Conservation (phyloP, 2,113 vertebrate species). For the Sitta europaea region DNA sequence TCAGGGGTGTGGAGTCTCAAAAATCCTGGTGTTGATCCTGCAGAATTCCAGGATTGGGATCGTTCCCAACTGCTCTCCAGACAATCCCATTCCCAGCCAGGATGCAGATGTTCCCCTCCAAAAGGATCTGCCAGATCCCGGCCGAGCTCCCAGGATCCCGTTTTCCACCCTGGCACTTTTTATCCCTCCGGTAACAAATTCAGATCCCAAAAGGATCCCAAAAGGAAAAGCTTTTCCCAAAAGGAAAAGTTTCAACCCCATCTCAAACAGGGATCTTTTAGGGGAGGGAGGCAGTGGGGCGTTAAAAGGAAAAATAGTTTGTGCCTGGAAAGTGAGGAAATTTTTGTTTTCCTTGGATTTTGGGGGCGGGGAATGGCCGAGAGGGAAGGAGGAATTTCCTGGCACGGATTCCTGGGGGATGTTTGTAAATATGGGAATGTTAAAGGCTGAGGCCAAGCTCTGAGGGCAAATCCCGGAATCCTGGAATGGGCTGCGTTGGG, state of each 20-base stretch:
- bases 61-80: neutral
- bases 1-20: neutral
- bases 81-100: rapidly evolving
- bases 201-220: neutral
- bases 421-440: rapidly evolving
- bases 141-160: neutral
- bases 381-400: neutral
- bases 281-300: neutral
- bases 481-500: neutral
- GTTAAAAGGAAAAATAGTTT: neutral
- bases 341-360: neutral
- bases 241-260: neutral
- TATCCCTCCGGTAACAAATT: rapidly evolving
- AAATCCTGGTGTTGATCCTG: rapidly evolving
- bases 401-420: neutral
- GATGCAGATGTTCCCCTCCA: neutral
- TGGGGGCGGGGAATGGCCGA: neutral
- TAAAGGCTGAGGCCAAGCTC: neutral
- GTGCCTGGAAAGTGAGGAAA: neutral
- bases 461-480: neutral
- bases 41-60: neutral
- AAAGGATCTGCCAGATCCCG: neutral
- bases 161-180: neutral
- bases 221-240: no score
- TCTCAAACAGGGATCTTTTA: no score